Base-by-base conservation (phyloP, 2,888 invertebrate genomes). In the Rhyacophila evoluta region DNA sequence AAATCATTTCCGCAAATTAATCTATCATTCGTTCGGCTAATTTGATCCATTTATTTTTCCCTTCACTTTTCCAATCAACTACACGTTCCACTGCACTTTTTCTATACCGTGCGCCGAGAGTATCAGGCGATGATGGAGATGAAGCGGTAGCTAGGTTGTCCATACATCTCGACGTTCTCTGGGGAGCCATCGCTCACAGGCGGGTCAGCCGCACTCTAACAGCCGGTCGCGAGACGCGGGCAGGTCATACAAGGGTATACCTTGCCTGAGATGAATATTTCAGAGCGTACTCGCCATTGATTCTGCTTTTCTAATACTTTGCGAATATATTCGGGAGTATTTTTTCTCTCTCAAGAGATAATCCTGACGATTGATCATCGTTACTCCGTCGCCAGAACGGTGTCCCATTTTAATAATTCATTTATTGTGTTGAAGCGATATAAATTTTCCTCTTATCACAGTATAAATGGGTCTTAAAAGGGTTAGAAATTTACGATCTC, bases 41-140 rank as follows among this genome's bases (percentile, higher is more conserved):
- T 55, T 55, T 19, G 12, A 55, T 55, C 55, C 55, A 55, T 55
- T 55, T 55, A 55, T 55, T 55, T 55, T 55, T 25, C 55, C 55
- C 55, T 55, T 55, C 55, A 55, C 55, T 55, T 55, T 55, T 19
- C 55, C 55, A 55, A 55, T 55, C 55, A 55, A 25, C 55, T 55
- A 55, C 55, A 55, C n/a, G 19, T 75, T 74, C 67, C 72, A 36
- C 33, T 71, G 78, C 78, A 55, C 67, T 74, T 36, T 74, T 75
- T 72, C 72, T 73, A 38, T 38, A 33, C 37, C 38, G 33, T 67
- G 69, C 15, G 25, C 15, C 55, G 25, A 68, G 74, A 41, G 74
- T 73, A 75, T 72, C 81, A 76, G 78, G 81, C 68, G 55, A 77
- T 78, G 81, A 81, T 81, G 78, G 78, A 78, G 81, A 81, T 72